A percentile compares a stretch with the other conserved stretches of the same genome.
Conservation (phyloP, 2,797 vertebrate genomes). For the Malurus splendens region DNA sequence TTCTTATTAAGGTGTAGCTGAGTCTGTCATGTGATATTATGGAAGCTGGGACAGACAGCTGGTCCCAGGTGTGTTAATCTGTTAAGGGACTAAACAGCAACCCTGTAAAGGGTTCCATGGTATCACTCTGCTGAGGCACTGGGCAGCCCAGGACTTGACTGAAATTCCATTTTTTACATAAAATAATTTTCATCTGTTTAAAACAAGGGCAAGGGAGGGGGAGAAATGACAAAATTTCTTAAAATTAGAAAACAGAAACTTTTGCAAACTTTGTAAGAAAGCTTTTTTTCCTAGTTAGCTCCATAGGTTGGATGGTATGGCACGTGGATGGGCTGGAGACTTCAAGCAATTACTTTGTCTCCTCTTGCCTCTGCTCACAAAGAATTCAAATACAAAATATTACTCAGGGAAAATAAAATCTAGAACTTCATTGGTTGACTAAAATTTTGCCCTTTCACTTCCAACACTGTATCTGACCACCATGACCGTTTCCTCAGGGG, state of each 20-base stretch:
- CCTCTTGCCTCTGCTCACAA: neutral
- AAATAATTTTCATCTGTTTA: neutral
- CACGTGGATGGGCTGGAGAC: neutral
- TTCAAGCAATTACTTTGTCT: neutral
- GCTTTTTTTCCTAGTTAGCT: neutral
- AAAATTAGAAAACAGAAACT: neutral
- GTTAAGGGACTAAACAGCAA: neutral
- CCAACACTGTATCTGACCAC: neutral
- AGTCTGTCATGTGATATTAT: neutral
- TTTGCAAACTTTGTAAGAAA: neutral
- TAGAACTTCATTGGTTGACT: neutral
- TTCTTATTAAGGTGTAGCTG: neutral
- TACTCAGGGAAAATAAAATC: neutral
- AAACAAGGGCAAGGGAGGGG: neutral
- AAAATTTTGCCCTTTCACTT: neutral
- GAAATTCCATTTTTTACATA: neutral
- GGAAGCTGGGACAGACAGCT: neutral
- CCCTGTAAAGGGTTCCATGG: neutral
- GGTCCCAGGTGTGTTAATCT: neutral
- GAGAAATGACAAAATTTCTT: neutral
- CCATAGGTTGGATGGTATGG: neutral
- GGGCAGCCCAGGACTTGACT: fast-evolving
- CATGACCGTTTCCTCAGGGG: neutral
- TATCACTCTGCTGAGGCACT: neutral
- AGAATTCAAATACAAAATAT: neutral